Evolutionary conservation across 2,797 vertebrate species (phyloP), one percentile per base, ranked within the genome.

Genomic region (Trematomus bernacchii): DNA sequence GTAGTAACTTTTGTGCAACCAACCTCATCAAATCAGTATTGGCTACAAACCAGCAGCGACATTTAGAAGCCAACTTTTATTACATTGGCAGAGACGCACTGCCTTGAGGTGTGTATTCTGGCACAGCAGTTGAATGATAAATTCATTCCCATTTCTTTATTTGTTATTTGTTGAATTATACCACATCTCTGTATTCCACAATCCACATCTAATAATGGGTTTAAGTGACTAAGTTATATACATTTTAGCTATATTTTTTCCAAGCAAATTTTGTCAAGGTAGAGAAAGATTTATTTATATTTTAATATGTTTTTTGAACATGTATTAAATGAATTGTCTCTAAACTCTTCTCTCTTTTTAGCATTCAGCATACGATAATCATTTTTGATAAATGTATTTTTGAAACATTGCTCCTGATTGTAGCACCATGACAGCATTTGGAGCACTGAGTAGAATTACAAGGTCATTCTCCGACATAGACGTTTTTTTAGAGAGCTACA

Each of bases 1-100:
- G 42, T 46, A 14, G 19, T 40, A 43, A 40, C 23, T 40, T 40
- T 33, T n/a, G n/a, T 59, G 16, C 18, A 52, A 67, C 11, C 13
- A 27, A 46, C 21, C 66, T 12, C 13, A 64, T 46, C 18, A 37
- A 60, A 55, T 69, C 33, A 44, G 16, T 43, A 62, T 52, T 43
- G 19, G 11, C 46, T 51, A 2, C 19, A 5, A 52, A 30, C 12
- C 18, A 48, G n/a, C 40, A 43, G 14, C 46, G 15, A 40, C 40
- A 40, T 60, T 52, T 13, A 63, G 46, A 30, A 51, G 9, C 10
- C 30, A 21, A 51, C 23, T 43, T 43, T 44, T 23, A 44, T 9
- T 46, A 14, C 23, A 44, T 44, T 57, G 59, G 16, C 63, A 66
- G 40, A 66, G n/a, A 21, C 12, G 10, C 10, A 8, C 33, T 37